Conservation (phyloP, 1,140 invertebrate species). For the Manduca sexta region DNA sequence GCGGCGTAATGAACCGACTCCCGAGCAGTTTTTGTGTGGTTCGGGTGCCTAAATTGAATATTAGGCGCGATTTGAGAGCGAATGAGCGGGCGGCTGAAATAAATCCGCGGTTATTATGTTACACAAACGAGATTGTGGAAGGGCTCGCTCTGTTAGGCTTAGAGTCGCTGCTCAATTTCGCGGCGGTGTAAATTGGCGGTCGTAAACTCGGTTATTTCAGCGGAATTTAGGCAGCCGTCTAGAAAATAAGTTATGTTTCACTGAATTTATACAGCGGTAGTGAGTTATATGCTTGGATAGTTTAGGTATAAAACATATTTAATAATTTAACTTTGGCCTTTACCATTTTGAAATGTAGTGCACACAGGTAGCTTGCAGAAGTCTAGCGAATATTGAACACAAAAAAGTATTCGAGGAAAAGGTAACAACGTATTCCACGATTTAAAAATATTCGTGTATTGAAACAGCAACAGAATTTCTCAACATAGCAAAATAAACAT, state of each 20-base stretch:
- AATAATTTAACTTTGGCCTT: background rate
- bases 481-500: conserved; percentile 33
- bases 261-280: background rate
- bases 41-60: conserved; percentile 68
- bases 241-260: conserved; percentile 18
- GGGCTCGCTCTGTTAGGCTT: conserved; percentile 44
- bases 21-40: conserved; percentile 68
- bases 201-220: conserved; percentile 42
- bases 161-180: conserved; percentile 53
- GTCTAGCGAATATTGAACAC: too few relatives aligned
- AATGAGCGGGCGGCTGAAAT: conserved; percentile 61
- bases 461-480: conserved; percentile 11
- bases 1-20: conserved; percentile 68
- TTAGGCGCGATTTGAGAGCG: conserved; percentile 67
- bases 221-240: conserved; percentile 36
- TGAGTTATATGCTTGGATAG: background rate
- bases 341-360: too few relatives aligned
- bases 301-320: background rate
- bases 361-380: too few relatives aligned
- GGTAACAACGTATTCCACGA: too few relatives aligned
- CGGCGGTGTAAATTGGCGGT: conserved; percentile 52
- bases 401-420: too few relatives aligned
- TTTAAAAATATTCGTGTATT: background rate
- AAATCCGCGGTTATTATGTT: conserved; percentile 68
- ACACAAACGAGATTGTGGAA: conserved; percentile 63